These are phyloP conservation scores for Piaya cayana DNA, from an alignment of 2,113 vertebrate species.

Conservation along the genomic window DNA sequence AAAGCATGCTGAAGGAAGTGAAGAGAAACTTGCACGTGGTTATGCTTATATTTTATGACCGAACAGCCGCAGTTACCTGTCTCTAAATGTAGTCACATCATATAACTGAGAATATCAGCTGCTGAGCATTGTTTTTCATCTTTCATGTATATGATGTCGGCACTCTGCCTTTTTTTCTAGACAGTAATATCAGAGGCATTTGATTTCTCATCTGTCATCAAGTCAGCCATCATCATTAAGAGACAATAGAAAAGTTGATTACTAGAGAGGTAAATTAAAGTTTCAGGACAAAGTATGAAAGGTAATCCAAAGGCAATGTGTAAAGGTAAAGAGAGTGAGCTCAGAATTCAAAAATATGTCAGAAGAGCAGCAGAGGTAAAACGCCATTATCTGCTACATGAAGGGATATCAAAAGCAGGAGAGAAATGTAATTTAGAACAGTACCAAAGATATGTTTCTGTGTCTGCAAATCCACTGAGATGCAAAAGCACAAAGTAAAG, in stretches of 20 bases:
- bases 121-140: neutral
- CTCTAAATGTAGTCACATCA: slow-evolving; percentile 24
- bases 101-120: slow-evolving; percentile 1
- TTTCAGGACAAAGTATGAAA: neutral
- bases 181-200: neutral
- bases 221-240: slow-evolving; percentile 17
- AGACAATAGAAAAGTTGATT: slow-evolving; percentile 29
- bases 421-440: neutral
- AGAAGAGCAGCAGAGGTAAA: neutral
- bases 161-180: neutral
- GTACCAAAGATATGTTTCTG: neutral
- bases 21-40: slow-evolving; percentile 56
- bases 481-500: neutral
- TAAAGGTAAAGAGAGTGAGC: neutral
- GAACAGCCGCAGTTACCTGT: neutral
- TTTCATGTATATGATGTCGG: neutral
- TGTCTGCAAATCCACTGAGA: neutral
- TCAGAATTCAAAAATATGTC: neutral
- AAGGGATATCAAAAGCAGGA: neutral
- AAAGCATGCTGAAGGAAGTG: slow-evolving; percentile 32
- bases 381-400: neutral
- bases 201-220: neutral
- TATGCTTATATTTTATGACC: slow-evolving; percentile 20
- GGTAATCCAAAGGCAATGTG: neutral
- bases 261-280: slow-evolving; percentile 8